phyloP scores from a whole-genome alignment of 1,140 invertebrate species.

The Hylyphantes graminicola region DNA sequence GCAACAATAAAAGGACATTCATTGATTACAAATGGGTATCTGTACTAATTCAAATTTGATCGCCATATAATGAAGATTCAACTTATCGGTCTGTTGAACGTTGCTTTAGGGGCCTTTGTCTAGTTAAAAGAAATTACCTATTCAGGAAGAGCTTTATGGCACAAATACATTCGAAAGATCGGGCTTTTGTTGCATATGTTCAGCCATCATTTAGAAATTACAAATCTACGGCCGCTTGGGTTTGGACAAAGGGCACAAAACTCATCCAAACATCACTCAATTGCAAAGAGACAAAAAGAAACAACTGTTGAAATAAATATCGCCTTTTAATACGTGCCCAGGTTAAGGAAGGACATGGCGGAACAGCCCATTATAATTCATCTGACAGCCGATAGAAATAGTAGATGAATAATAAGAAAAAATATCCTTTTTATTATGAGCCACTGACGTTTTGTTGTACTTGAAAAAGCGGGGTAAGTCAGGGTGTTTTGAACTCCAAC shows the following conservation, averaged over 20 bases:
- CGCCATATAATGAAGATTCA: background rate
- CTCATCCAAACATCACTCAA: slow-evolving; percentile 16
- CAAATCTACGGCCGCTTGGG: slow-evolving; percentile 43
- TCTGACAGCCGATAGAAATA: slow-evolving; percentile 45
- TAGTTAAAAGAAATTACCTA: slow-evolving; percentile 4
- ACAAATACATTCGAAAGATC: slow-evolving; percentile 9
- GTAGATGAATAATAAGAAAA: slow-evolving; percentile 44
- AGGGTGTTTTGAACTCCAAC: background rate
- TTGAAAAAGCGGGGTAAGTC: slow-evolving; percentile 8
- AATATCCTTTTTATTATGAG: slow-evolving; percentile 30
- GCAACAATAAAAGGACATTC: too few relatives aligned
- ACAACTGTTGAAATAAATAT: slow-evolving; percentile 56
- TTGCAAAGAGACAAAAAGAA: slow-evolving; percentile 13
- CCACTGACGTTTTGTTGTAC: background rate
- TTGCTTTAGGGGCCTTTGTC: slow-evolving; percentile 19
- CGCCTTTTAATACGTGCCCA: slow-evolving; percentile 54
- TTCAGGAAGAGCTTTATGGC: slow-evolving; percentile 17
- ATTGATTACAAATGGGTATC: too few relatives aligned
- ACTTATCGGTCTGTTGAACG: slow-evolving; percentile 14
- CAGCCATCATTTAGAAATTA: slow-evolving; percentile 5
- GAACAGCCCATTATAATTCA: slow-evolving; percentile 47
- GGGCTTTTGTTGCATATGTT: background rate
- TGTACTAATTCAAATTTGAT: too few relatives aligned
- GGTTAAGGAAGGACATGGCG: slow-evolving; percentile 25
- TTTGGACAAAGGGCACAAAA: slow-evolving; percentile 44